phyloP scores from a whole-genome alignment of 2,797 vertebrate species.

The Sciurus vulgaris region DNA sequence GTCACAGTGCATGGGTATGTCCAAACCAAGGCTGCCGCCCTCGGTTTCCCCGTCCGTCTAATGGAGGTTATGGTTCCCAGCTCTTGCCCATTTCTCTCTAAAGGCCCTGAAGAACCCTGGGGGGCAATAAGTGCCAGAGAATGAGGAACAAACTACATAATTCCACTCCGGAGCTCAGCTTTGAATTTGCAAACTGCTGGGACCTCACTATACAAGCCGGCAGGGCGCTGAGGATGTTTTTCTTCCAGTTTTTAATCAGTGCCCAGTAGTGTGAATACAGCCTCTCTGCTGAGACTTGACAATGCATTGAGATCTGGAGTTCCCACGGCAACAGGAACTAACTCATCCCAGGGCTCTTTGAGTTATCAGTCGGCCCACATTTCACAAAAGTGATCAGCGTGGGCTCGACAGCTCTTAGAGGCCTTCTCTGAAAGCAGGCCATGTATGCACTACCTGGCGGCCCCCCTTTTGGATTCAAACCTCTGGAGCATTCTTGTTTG shows the following conservation, averaged over 20 bases:
- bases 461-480: constrained; percentile 75
- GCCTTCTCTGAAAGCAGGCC: constrained; percentile 80
- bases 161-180: constrained; percentile 78
- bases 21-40: constrained; percentile 47
- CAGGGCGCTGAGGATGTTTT: constrained; percentile 82
- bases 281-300: constrained; percentile 83
- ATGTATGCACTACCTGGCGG: constrained; percentile 70
- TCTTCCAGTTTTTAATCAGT: constrained; percentile 85
- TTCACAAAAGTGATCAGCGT: constrained; percentile 85
- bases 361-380: constrained; percentile 84
- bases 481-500: constrained; percentile 78
- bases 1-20: constrained; percentile 3
- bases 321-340: constrained; percentile 86
- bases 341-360: constrained; percentile 83
- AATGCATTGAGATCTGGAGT: constrained; percentile 85
- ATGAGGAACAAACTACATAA: constrained; percentile 78
- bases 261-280: constrained; percentile 82
- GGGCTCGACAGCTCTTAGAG: constrained; percentile 81
- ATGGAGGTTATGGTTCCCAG: constrained; percentile 74
- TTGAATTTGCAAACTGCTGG: constrained; percentile 84
- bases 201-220: constrained; percentile 81
- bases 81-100: constrained; percentile 60
- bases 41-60: constrained; percentile 81
- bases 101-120: constrained; percentile 74
- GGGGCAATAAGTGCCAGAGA: constrained; percentile 77